Evolutionary conservation across 2,113 vertebrate genomes (phyloP).

Genomic region (Arizona elegans): DNA sequence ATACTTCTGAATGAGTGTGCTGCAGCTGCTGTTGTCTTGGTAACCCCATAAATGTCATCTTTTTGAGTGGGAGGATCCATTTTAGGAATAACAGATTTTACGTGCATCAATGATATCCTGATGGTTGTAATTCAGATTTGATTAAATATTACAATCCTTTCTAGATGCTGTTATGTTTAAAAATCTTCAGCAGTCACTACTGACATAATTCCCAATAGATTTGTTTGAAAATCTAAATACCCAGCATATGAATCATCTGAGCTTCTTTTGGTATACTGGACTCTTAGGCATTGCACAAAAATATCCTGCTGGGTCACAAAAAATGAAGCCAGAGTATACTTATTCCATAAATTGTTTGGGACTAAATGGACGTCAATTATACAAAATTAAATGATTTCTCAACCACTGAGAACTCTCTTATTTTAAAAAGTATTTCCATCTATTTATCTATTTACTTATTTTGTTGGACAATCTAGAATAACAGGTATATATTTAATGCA

Average conservation of each 20-base stretch:
- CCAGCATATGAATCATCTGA: not conserved
- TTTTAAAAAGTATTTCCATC: not conserved
- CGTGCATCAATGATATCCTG: not conserved
- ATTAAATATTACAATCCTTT: not conserved
- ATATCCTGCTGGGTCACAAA: not conserved
- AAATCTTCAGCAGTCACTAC: not conserved
- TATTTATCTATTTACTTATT: not conserved
- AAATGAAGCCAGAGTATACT: not conserved
- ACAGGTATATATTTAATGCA: not conserved
- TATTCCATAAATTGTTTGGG: not conserved
- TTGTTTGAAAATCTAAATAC: not conserved
- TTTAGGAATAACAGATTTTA: conserved; percentile 4
- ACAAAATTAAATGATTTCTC: not conserved
- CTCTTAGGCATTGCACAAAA: not conserved
- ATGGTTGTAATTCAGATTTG: not conserved
- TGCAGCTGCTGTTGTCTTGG: conserved; percentile 27
- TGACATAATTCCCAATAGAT: not conserved
- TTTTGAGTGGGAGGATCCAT: conserved; percentile 6
- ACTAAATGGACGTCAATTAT: not conserved
- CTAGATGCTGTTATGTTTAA: not conserved
- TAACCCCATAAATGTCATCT: not conserved
- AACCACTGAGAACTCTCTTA: not conserved
- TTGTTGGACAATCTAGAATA: not conserved
- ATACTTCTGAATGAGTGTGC: conserved; percentile 30
- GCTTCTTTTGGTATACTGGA: not conserved